A percentile compares a stretch with the other conserved stretches of the same genome.
These are phyloP conservation scores for Neotoma lepida DNA, from an alignment of 2,113 vertebrate genomes.

Conservation along the genomic window DNA sequence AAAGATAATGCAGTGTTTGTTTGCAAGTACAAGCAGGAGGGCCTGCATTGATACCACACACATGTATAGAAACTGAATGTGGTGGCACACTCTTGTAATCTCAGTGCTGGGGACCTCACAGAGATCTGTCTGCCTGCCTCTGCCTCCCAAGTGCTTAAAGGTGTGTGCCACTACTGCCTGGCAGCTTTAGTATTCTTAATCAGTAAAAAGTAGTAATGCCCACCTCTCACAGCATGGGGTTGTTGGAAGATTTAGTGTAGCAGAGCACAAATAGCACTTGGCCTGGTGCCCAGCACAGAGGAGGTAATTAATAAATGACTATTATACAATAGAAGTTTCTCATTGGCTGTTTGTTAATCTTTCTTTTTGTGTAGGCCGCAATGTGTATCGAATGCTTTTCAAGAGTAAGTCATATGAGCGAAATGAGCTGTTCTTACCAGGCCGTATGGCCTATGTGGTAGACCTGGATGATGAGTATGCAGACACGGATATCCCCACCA, in stretches of 20 bases:
- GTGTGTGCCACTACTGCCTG: background rate
- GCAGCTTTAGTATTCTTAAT: background rate
- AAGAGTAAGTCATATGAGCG: constrained; percentile 91
- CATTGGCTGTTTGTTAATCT: background rate
- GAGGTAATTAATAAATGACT: background rate
- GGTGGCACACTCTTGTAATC: background rate
- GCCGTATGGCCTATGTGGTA: constrained; percentile 98
- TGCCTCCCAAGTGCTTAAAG: background rate
- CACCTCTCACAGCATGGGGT: background rate
- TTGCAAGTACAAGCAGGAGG: background rate
- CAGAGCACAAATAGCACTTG: background rate
- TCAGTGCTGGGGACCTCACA: background rate
- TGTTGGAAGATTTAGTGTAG: constrained; percentile 22
- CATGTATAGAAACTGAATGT: background rate
- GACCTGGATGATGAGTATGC: constrained; percentile 98
- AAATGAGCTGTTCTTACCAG: constrained; percentile 97
- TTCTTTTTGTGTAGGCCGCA: constrained; percentile 88
- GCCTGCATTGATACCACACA: background rate
- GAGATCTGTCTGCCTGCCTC: background rate
- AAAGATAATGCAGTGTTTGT: background rate
- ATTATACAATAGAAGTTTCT: background rate
- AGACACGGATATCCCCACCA: constrained; percentile 97
- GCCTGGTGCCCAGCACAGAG: background rate
- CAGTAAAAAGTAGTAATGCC: background rate
- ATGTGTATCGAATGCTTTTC: constrained; percentile 96